A percentile compares a stretch with the other conserved stretches of the same genome.
These are phyloP conservation scores for Turnix velox DNA, from an alignment of 2,113 vertebrate species.

Conservation along the genomic window DNA sequence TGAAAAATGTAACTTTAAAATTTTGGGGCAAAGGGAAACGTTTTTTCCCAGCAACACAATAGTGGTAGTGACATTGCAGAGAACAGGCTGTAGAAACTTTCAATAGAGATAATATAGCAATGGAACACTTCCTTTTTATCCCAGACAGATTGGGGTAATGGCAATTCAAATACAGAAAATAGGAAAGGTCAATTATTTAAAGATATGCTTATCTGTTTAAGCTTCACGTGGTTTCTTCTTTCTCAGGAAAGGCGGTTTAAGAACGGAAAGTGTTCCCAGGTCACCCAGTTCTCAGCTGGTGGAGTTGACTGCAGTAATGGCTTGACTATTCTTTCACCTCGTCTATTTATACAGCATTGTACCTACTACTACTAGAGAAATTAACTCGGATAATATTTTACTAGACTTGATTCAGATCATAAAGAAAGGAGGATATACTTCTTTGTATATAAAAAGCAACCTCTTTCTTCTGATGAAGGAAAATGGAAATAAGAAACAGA, in stretches of 20 bases:
- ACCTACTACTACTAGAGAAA: background rate
- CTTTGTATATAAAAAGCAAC: background rate
- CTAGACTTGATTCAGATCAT: background rate
- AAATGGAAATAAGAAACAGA: background rate
- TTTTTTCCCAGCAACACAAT: background rate
- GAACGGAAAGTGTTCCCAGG: background rate
- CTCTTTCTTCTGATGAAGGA: background rate
- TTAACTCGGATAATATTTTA: background rate
- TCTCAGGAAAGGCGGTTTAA: background rate
- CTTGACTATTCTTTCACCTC: background rate
- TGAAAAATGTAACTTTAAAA: background rate
- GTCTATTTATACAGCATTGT: background rate
- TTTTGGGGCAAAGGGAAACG: background rate
- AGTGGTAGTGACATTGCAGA: background rate
- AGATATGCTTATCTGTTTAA: background rate
- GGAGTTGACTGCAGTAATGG: background rate
- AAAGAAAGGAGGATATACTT: background rate
- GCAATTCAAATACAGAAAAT: background rate
- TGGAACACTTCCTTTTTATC: background rate
- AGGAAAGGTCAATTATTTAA: background rate
- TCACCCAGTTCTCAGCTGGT: background rate
- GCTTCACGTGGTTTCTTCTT: background rate
- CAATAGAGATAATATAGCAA: background rate
- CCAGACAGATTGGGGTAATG: background rate
- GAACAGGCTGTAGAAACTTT: background rate